These are phyloP conservation scores for Zootoca vivipara DNA, from an alignment of 2,113 vertebrate species.

Conservation along the genomic window DNA sequence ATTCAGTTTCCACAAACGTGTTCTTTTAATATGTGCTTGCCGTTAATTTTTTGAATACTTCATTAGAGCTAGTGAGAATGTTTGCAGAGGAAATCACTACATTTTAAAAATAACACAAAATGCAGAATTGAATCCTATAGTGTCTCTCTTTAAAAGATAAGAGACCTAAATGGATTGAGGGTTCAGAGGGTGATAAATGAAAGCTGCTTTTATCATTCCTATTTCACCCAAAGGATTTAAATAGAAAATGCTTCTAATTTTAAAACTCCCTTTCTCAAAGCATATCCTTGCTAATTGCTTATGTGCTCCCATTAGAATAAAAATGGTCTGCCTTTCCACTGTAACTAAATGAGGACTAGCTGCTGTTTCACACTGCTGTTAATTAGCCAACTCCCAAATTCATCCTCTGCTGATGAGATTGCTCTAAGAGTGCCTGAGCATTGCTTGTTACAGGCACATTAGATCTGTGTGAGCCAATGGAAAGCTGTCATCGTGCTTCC, in stretches of 20 bases:
- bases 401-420: constrained; percentile 35
- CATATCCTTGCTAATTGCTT: neutral
- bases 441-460: constrained; percentile 42
- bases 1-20: neutral
- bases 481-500: constrained; percentile 66
- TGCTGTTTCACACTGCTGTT: constrained; percentile 24
- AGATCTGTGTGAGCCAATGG: constrained; percentile 71
- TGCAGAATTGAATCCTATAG: neutral
- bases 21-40: neutral
- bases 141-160: neutral
- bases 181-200: neutral
- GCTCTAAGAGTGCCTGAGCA: constrained; percentile 30
- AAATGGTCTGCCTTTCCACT: neutral
- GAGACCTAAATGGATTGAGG: neutral
- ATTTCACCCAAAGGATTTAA: neutral
- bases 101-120: too few species aligned
- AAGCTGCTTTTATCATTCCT: fast-evolving
- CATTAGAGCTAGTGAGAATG: neutral
- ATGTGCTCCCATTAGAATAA: neutral
- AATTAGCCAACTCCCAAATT: constrained; percentile 22
- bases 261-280: neutral
- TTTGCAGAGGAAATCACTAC: fast-evolving
- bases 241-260: neutral
- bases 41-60: neutral
- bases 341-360: constrained; percentile 23